Evolutionary conservation across 1,140 invertebrate species (phyloP), one percentile per base, ranked within the genome.

Genomic region (Cotesia typhae): DNA sequence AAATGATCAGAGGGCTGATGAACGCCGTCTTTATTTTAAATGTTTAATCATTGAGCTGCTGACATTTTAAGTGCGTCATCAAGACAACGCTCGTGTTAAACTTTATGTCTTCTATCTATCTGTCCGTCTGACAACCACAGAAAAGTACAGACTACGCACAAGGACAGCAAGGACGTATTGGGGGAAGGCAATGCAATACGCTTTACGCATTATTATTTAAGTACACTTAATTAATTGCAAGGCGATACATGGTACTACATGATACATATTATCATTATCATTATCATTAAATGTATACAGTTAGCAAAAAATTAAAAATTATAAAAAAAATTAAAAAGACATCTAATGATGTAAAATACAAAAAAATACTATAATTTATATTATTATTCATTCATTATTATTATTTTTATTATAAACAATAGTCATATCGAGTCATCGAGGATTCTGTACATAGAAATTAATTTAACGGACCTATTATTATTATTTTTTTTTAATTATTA

Each of bases 111-210:
- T 51, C 17, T 63, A 38, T 36, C 4, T 14, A 47, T 10, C 12
- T 28, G 28, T 28, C 28, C 28, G 28, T 28, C 28, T 28, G 28
- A 41, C 20, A 59, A 60, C 17, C n/a, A 41, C 28, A 12, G 7
- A 35, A 14, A 5, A 38, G 41, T 35, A 69, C 35, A 74, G 66
- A 67, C 72, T 36, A 52, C 3, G 28, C 53, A 35, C 12, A 53
- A 57, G 37, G 67, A 70, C 14, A 55, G 59, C 52, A 66, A 53
- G 74, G 78, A 79, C 79, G 80, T 85, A 81, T 81, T 84, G 83
- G 84, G 83, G 85, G 84, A 87, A 87, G 85, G 85, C 85, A 86
- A 86, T 84, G 81, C 82, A 87, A 86, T 87, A 87, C 85, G 85
- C 85, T 87, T 87, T 80, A 82, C 78, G 81, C 77, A 81, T 84